Evolutionary conservation across 2,797 vertebrate species (phyloP).

Genomic region (Gobio occitaniae): DNA sequence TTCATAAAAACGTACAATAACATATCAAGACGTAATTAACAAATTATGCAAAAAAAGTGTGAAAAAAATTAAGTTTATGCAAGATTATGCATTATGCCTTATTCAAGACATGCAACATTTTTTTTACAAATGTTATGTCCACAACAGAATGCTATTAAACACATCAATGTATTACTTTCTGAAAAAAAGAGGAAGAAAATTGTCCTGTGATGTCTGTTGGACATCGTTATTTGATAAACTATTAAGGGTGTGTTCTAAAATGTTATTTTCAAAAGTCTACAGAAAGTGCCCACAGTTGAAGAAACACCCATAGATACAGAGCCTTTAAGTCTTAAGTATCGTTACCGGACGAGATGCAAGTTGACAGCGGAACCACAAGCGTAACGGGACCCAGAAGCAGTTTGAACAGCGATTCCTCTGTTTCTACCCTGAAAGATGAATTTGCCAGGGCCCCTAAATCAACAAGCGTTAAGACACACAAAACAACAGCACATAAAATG

Average conservation of each 20-base stretch:
- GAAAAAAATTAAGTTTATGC: too few relatives aligned
- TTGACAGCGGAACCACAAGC: constrained; percentile 58
- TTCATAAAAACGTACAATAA: too few relatives aligned
- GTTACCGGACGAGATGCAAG: constrained; percentile 61
- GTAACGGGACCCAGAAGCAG: constrained; percentile 51
- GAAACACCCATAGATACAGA: neutral
- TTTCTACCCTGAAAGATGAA: neutral
- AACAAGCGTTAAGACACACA: constrained; percentile 56
- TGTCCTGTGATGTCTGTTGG: neutral
- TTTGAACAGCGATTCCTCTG: constrained; percentile 60
- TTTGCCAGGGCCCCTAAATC: constrained; percentile 49
- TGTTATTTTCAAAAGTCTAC: neutral
- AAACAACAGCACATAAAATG: constrained; percentile 43
- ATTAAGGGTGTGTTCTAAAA: neutral
- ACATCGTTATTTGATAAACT: neutral
- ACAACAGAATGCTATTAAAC: neutral
- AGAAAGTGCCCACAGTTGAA: neutral
- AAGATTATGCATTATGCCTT: neutral
- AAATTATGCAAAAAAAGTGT: neutral
- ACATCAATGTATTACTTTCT: neutral
- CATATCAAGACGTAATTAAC: neutral
- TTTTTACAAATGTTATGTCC: neutral
- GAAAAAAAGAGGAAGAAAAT: neutral
- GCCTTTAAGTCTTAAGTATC: neutral
- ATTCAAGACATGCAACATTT: neutral